Evolutionary conservation across 2,888 invertebrate genomes (phyloP), one percentile per base, ranked within the genome.

Genomic region (Macropis europaea): DNA sequence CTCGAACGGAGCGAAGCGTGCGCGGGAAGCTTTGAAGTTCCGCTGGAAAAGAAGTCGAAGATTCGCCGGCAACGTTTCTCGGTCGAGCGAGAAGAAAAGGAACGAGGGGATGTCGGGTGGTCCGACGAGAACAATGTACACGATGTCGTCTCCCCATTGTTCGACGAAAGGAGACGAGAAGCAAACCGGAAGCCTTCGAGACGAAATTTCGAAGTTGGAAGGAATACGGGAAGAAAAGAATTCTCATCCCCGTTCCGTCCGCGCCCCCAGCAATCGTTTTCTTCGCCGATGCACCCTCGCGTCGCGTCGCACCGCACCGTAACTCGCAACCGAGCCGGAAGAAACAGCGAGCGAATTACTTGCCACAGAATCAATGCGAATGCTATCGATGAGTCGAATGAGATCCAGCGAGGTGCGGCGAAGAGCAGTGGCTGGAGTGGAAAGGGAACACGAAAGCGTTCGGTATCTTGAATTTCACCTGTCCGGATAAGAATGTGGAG

Each of bases 401-500:
- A n/a, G n/a, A n/a, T n/a, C n/a, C n/a, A n/a, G n/a, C n/a, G n/a
- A n/a, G n/a, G n/a, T n/a, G n/a, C n/a, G n/a, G n/a, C n/a, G n/a
- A n/a, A n/a, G n/a, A n/a, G n/a, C n/a, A n/a, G 26, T 11, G 2
- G 5, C 4, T 0, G 7, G 19, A 7, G 13, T 15, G 26, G 11
- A 15, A 52, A 32, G 42, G 7, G 32, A 26, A 15, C 38, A n/a
- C n/a, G 38, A 28, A 13, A 13, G 3, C 22, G 24, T 48, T 59
- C 7, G 13, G 45, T 42, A 56, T 60, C 42, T 47, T 48, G 48
- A 67, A 73, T 73, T 76, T 76, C 76, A 76, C 76, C 67, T 73
- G 74, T 45, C 62, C 62, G 56, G 45, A 59, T 59, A 73, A 77
- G 77, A 77, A 73, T 77, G 69, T 69, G 74, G 78, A 62, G 61